Percentiles rank a stretch among this genome's conserved stretches.
Evolutionary conservation across 2,113 vertebrate species (phyloP).

Genomic region (Chaetodon auriga): DNA sequence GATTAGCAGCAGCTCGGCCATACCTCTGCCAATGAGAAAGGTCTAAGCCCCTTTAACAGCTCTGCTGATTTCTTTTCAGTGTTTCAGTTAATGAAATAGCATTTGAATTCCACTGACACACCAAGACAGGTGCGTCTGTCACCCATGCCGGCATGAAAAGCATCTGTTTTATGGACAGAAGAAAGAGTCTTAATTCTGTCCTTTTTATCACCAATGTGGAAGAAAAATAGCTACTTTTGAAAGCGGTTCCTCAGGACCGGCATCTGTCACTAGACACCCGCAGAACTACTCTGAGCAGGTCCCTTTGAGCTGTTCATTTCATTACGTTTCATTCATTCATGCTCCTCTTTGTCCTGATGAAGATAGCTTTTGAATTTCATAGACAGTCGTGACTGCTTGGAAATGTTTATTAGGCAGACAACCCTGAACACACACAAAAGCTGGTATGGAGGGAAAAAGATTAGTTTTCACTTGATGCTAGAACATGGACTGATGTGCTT

Average conservation of each 20-base stretch:
- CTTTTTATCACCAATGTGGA: constrained; percentile 12
- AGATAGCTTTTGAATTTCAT: constrained; percentile 60
- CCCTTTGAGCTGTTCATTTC: constrained; percentile 46
- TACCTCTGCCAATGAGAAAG: constrained; percentile 20
- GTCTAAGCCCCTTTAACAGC: constrained; percentile 32
- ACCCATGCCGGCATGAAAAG: not conserved
- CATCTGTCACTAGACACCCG: constrained; percentile 53
- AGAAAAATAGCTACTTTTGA: constrained; percentile 27
- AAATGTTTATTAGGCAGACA: constrained; percentile 66
- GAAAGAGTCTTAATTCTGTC: constrained; percentile 5
- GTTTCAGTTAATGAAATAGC: constrained; percentile 52
- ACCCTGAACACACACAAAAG: constrained; percentile 48
- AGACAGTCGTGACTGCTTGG: constrained; percentile 46
- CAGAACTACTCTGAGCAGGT: constrained; percentile 32
- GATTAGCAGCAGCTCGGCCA: constrained; percentile 35
- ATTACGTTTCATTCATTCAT: constrained; percentile 45
- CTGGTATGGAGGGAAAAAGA: constrained; percentile 29
- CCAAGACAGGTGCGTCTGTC: not conserved
- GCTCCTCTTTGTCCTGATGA: constrained; percentile 46
- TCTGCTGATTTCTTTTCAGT: constrained; percentile 57
- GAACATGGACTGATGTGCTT: constrained; percentile 49
- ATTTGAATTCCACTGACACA: constrained; percentile 50
- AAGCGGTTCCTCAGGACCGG: constrained; percentile 40
- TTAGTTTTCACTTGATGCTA: constrained; percentile 49
- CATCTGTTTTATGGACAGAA: constrained; percentile 20